Evolutionary conservation across 2,113 vertebrate genomes (phyloP), one percentile per base, ranked within the genome.

Genomic region (Ancistrus triradiatus): DNA sequence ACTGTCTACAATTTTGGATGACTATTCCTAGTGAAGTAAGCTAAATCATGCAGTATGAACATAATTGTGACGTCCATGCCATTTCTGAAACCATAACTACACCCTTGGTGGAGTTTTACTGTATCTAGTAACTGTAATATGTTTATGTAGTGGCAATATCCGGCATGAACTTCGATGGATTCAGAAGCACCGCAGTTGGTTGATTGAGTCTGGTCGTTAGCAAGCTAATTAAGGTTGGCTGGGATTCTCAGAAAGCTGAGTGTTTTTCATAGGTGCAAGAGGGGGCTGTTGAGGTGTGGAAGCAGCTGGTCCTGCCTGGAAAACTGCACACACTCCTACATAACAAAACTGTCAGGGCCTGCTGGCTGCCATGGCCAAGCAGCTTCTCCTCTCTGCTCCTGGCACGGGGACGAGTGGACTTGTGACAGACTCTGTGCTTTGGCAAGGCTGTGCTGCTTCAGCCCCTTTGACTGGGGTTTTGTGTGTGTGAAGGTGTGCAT

Each of bases 351-450:
- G 71, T 69, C 60, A 73, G 68, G 66, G 71, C 48, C 61, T 65
- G 71, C 66, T 65, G 65, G 42, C 61, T 40, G 61, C 56, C 56
- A 27, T 61, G 43, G 71, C 66, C 71, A 60, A 65, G 66, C 66
- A 60, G 71, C 71, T 63, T 74, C 66, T 68, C 52, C 66, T 64
- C 48, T 17, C 49, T 50, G 21, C 49, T 73, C 52, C 63, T 74
- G 71, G 71, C 71, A 74, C 43, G 37, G 56, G 50, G 13, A 65
- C 9, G 25, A 60, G 66, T 65, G 56, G 66, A 66, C 66, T 64
- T 74, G 71, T 74, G 71, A 74, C 71, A 74, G 71, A 74, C 61
- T 73, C 61, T 10, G 46, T 47, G 61, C 49, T 65, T 73, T 73
- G 71, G 66, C 71, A 73, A 56, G 59, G 66, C 62, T 50, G 33